A percentile compares a stretch with the other conserved stretches of the same genome.
phyloP scores from a whole-genome alignment of 2,113 vertebrate genomes.

The Peromyscus polionotus region DNA sequence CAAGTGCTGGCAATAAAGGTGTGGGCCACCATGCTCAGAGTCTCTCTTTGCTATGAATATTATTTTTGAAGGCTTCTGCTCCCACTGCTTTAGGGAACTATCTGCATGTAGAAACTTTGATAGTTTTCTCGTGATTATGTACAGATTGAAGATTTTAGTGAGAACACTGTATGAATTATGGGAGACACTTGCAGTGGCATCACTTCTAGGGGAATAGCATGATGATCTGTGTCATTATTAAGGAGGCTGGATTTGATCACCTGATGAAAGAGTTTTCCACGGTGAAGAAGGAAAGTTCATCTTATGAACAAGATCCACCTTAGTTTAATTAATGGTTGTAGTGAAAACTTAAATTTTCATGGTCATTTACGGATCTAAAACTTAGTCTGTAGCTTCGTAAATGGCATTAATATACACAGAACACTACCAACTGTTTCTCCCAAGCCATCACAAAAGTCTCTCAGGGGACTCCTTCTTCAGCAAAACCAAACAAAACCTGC shows the following conservation, averaged over 20 bases:
- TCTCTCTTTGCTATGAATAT: not conserved
- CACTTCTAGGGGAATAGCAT: not conserved
- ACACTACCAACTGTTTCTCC: not conserved
- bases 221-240: not conserved
- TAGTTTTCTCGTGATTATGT: not conserved
- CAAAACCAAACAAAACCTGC: not conserved
- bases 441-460: not conserved
- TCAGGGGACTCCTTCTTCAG: not conserved
- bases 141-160: conserved; percentile 43
- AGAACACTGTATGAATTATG: not conserved
- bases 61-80: not conserved
- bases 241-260: not conserved
- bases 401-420: not conserved
- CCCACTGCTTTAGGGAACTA: conserved; percentile 4
- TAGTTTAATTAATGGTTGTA: conserved; percentile 31
- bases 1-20: not conserved
- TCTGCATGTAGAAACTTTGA: not conserved
- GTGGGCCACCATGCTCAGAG: not conserved
- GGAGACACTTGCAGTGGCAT: not conserved
- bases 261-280: not conserved
- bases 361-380: conserved; percentile 23
- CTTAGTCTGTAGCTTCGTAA: conserved; percentile 17
- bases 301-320: conserved; percentile 44
- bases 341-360: not conserved
- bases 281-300: conserved; percentile 44